phyloP scores from a whole-genome alignment of 2,888 invertebrate species.

The Pollenia griseotomentosa region DNA sequence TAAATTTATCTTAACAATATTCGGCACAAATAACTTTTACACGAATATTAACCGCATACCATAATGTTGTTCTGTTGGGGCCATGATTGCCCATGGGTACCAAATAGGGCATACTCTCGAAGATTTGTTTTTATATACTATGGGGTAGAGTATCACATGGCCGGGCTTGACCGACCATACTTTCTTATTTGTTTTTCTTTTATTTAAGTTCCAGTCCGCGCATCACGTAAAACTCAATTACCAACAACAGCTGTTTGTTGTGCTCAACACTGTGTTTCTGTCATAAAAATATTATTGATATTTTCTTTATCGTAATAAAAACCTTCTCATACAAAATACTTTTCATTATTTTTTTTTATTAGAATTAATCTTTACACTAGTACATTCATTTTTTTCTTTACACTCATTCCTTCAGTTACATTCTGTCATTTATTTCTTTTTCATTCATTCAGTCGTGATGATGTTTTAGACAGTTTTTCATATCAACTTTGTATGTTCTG shows the following conservation, averaged over 20 bases:
- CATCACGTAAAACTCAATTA: slow-evolving; percentile 47
- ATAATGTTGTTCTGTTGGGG: no score
- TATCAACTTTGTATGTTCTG: not conserved
- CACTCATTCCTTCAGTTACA: slow-evolving; percentile 3
- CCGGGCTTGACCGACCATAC: no score
- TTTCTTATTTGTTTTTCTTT: not conserved
- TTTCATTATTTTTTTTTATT: not conserved
- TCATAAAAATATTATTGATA: not conserved
- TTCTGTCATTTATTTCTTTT: not conserved
- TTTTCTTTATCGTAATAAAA: not conserved
- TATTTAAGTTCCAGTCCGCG: not conserved
- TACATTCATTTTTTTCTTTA: not conserved
- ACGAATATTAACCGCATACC: no score
- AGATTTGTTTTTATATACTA: no score
- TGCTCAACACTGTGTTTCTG: not conserved
- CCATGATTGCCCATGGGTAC: no score
- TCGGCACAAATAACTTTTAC: no score
- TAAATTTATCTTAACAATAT: no score
- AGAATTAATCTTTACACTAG: not conserved
- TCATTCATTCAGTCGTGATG: not conserved
- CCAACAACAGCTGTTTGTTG: slow-evolving; percentile 55
- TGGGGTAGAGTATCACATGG: no score
- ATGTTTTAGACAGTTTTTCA: not conserved
- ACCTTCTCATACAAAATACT: slow-evolving; percentile 9
- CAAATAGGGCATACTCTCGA: no score